A percentile compares a stretch with the other conserved stretches of the same genome.
Evolutionary conservation across 2,888 invertebrate genomes (phyloP).

Genomic region (Hecatera dysodea): DNA sequence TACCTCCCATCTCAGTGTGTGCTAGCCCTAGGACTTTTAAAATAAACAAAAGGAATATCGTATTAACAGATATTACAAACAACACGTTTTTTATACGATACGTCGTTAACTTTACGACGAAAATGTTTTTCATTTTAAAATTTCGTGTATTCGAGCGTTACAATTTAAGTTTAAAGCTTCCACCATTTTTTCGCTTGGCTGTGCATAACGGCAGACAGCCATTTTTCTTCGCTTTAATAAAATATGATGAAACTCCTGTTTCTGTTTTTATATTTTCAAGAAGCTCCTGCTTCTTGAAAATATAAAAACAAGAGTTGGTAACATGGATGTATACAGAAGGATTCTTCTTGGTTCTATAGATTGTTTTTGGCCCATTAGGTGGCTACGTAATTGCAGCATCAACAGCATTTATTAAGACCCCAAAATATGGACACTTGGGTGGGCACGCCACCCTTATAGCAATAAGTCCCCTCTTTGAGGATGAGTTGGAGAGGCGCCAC

Average conservation of each 20-base stretch:
- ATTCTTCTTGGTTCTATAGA: too few species aligned
- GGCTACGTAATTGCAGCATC: too few species aligned
- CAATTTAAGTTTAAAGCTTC: not conserved
- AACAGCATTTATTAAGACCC: too few species aligned
- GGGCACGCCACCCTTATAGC: too few species aligned
- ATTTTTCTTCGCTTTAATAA: constrained; percentile 19
- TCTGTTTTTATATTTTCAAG: too few species aligned
- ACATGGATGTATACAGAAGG: too few species aligned
- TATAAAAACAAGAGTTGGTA: not conserved
- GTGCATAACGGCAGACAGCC: not conserved
- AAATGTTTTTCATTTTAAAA: constrained; percentile 2
- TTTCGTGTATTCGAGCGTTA: not conserved
- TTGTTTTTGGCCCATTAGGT: too few species aligned
- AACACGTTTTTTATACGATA: not conserved
- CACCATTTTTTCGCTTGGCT: constrained; percentile 13
- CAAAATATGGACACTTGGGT: too few species aligned
- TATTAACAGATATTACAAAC: constrained; percentile 7
- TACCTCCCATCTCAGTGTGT: too few species aligned
- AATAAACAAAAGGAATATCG: not conserved
- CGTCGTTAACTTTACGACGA: not conserved
- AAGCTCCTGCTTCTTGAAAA: not conserved
- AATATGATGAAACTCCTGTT: constrained; percentile 32
- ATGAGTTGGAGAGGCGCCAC: too few species aligned
- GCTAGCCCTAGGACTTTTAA: not conserved
- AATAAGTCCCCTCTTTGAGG: too few species aligned